Percentiles rank a stretch among this genome's conserved stretches.
These are phyloP conservation scores for Lasioglossum albipes DNA, from an alignment of 1,140 invertebrate genomes.

Conservation along the genomic window DNA sequence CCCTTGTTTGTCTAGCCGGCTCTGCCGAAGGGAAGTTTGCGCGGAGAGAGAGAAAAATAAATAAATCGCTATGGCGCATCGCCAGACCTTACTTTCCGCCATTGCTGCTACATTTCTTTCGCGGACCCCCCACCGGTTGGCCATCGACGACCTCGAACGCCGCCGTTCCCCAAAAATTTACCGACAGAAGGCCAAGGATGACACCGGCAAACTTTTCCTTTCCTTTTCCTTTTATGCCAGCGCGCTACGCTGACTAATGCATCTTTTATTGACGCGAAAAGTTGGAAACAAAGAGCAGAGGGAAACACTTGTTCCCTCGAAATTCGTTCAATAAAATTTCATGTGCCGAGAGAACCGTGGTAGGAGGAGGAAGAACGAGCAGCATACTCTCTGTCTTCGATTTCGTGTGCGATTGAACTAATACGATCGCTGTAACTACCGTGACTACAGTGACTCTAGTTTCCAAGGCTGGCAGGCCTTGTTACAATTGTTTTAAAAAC, in stretches of 20 bases:
- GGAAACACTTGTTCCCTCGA: not conserved
- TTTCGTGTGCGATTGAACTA: slow-evolving; percentile 2
- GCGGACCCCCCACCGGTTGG: slow-evolving; percentile 12
- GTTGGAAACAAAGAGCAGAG: slow-evolving; percentile 18
- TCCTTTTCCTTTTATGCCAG: slow-evolving; percentile 28
- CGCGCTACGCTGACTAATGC: slow-evolving; percentile 30
- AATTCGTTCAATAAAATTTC: slow-evolving; percentile 29
- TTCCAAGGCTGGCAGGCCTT: no score
- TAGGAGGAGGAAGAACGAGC: not conserved
- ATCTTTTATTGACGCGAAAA: slow-evolving; percentile 5
- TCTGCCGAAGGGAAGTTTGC: slow-evolving; percentile 60
- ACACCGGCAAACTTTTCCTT: slow-evolving; percentile 54
- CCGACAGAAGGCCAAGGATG: slow-evolving; percentile 51
- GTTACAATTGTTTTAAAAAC: no score
- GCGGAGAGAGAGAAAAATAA: slow-evolving; percentile 67
- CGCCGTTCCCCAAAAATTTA: slow-evolving; percentile 45
- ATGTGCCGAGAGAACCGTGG: not conserved
- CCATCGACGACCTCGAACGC: slow-evolving; percentile 11
- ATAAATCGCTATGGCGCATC: slow-evolving; percentile 70
- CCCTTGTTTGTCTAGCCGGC: slow-evolving; percentile 70
- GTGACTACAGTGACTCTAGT: no score
- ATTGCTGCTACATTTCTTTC: slow-evolving; percentile 32
- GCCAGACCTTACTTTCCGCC: slow-evolving; percentile 68
- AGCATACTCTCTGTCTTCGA: not conserved
- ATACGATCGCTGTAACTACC: slow-evolving; percentile 1